phyloP scores from a whole-genome alignment of 2,888 invertebrate genomes.

The Notodonta ziczac region DNA sequence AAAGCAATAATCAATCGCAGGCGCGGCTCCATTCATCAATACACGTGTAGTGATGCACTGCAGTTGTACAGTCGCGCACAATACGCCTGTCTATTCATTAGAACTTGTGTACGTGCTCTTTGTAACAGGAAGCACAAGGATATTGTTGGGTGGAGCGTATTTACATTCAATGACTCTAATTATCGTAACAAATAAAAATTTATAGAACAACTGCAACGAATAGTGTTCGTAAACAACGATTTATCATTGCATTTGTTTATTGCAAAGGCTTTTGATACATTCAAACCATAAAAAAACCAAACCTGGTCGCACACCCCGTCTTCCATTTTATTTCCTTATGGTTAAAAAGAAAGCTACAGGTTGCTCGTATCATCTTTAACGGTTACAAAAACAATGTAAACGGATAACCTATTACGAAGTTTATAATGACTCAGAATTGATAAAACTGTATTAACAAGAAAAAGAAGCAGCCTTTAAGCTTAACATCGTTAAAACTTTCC shows the following conservation, averaged over 20 bases:
- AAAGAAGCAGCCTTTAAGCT: background rate
- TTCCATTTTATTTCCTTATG: no score
- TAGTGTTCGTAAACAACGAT: no score
- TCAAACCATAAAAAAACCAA: no score
- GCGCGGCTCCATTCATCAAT: constrained; percentile 49
- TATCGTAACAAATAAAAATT: no score
- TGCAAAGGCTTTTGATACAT: no score
- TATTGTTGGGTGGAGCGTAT: no score
- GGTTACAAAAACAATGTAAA: background rate
- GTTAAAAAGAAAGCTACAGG: no score
- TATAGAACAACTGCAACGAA: no score
- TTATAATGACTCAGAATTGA: constrained; percentile 6
- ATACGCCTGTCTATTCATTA: background rate
- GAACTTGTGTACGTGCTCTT: background rate
- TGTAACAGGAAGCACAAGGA: background rate
- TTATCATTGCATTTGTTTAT: no score
- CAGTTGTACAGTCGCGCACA: constrained; percentile 23
- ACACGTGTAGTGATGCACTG: constrained; percentile 36
- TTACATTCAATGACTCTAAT: no score
- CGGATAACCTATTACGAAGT: constrained; percentile 1
- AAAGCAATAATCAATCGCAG: constrained; percentile 49
- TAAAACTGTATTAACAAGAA: background rate
- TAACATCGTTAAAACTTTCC: background rate
- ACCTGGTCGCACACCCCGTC: no score
- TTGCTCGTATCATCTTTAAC: background rate